Base-by-base conservation (phyloP, 2,888 invertebrate genomes). In the Deroplatys truncata region DNA sequence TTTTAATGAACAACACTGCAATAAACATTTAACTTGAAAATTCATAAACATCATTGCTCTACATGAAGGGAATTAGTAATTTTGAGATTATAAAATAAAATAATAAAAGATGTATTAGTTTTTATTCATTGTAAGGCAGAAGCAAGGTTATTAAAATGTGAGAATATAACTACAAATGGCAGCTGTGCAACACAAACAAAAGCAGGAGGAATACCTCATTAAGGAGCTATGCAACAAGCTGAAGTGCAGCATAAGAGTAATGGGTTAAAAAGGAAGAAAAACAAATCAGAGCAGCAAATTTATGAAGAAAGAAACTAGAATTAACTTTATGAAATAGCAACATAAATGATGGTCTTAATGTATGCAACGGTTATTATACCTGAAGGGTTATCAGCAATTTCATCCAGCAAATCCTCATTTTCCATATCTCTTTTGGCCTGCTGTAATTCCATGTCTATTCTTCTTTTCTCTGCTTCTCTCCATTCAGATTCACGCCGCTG, bases 371-470 rank as follows among this genome's bases (percentile, higher is more conserved):
- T 72, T 72, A 72, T 28, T 25, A 16, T 85, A 91, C 91, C 90
- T 89, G 90, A 88, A 85, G 90, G 89, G 83, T 90, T 93, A 91
- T 94, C 94, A 10, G 94, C 94, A 90, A 94, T 93, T 56, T 92
- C 93, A 91, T 94, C 94, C 88, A 94, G 92, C 89, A 94, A 92
- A 92, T 94, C 94, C 82, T 94, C 94, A 89, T 93, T 94, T 91
- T 94, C 94, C 93, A 94, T 92, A 91, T 94, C 94, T 28, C 94
- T 93, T 92, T 94, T 94, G 2, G 94, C 94, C 91, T 94, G 92
- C 90, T 94, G 94, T 93, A 94, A 94, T 90, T 94, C 94, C 91
- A 93, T 93, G 90, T 94, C 94, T 29, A 94, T 93, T 90, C 93
- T 94, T 56, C 92, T 91, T 92, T 93, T 91, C 92, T 93, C 91